Base-by-base conservation (phyloP, 2,797 vertebrate species). In the Propithecus perrieri region DNA sequence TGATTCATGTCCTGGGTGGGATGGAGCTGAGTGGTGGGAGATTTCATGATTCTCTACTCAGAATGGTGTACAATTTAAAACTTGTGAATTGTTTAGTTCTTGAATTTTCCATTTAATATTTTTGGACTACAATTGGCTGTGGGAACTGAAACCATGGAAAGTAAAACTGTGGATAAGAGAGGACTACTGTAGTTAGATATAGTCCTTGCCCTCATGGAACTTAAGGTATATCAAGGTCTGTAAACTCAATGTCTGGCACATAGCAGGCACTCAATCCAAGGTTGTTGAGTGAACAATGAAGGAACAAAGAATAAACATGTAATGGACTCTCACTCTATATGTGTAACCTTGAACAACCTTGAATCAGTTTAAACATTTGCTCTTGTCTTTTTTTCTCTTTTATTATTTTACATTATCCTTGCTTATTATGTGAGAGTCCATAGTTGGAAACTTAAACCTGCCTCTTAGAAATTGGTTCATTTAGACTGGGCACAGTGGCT, bases 211-310 rank as follows among this genome's bases (percentile, higher is more conserved):
- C 28, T 92, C 35, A 3, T 80, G 61, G 11, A 14, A 28, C 50
- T 93, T 88, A 67, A 89, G 86, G 61, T 41, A 7, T 13, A 17
- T 71, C 67, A 48, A 81, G 80, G 50, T 75, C 28, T 76, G 2
- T 81, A 38, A 89, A 13, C 22, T 85, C 24, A 43, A 0, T 88
- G 38, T 48, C 41, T 81, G 65, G 69, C 35, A 88, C 50, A 18
- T 20, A 75, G 13, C n/a, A 67, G 85, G 78, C 74, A 17, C 63
- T 94, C 61, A 91, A 0, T 50, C 61, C 55, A 84, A 33, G 8
- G 87, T 91, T 76, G 33, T 35, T 92, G 69, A 90, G 46, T 84
- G n/a, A 94, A 30, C 94, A 87, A 83, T 87, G 85, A 88, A 63
- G 17, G 43, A 72, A 43, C 13, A 24, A 80, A 79, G 48, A 89